phyloP scores from a whole-genome alignment of 2,113 vertebrate species.

The Protobothrops flavoviridis region DNA sequence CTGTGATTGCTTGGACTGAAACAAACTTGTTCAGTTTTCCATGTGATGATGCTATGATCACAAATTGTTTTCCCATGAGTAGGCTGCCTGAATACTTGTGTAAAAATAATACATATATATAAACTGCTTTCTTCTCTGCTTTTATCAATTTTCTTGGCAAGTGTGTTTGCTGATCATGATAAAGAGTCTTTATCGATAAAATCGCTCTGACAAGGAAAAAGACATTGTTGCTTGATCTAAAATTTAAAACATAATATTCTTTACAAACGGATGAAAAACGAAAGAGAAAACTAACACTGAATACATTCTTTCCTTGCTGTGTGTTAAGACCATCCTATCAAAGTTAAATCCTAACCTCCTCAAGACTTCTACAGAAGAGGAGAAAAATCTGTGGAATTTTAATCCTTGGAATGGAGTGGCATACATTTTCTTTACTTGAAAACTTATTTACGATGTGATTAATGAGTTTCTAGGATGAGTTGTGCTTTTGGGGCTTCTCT shows the following conservation, averaged over 20 bases:
- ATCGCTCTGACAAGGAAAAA: not conserved
- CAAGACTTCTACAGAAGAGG: not conserved
- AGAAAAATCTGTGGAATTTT: conserved; percentile 12
- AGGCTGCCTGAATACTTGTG: not conserved
- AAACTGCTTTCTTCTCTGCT: not conserved
- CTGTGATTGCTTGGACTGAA: not conserved
- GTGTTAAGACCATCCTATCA: conserved; percentile 7
- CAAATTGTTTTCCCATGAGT: not conserved
- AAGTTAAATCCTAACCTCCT: conserved; percentile 1
- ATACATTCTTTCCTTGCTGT: not conserved
- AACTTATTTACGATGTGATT: conserved; percentile 14
- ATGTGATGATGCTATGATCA: not conserved
- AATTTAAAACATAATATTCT: not conserved
- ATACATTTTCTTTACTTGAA: conserved; percentile 24
- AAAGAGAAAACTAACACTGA: not conserved
- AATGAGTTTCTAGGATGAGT: conserved; percentile 23
- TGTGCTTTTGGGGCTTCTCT: not conserved
- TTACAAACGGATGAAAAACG: not conserved
- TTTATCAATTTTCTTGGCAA: not conserved
- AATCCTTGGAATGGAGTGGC: not conserved
- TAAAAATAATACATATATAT: not conserved
- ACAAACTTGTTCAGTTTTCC: not conserved
- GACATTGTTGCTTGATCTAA: not conserved
- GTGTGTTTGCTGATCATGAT: not conserved
- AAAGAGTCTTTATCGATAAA: not conserved